phyloP scores from a whole-genome alignment of 2,113 vertebrate species.

The Trogon melanurus region DNA sequence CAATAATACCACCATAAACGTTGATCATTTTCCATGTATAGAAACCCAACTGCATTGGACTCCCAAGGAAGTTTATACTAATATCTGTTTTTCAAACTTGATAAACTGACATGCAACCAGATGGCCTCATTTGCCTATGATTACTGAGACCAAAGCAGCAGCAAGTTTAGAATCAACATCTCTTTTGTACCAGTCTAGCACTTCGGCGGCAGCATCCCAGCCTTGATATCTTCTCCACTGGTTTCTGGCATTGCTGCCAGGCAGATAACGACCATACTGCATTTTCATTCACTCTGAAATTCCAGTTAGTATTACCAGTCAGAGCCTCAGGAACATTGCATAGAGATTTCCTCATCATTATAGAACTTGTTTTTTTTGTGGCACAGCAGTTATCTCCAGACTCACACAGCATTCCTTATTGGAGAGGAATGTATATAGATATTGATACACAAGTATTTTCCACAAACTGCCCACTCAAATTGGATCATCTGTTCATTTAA shows the following conservation, averaged over 20 bases:
- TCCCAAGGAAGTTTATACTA: neutral
- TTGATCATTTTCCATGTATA: neutral
- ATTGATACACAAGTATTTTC: neutral
- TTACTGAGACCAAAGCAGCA: neutral
- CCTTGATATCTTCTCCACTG: neutral
- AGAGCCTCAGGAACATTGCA: neutral
- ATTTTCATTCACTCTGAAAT: neutral
- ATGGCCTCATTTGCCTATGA: neutral
- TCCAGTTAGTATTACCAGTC: neutral
- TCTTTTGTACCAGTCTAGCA: neutral
- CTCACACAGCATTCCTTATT: neutral
- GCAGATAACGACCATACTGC: neutral
- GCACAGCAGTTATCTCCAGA: neutral
- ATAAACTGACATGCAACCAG: neutral
- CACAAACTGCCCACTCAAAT: neutral
- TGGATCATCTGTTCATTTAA: conserved; percentile 3
- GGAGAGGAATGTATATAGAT: neutral
- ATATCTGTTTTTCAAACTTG: neutral
- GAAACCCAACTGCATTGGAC: neutral
- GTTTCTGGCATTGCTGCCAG: neutral
- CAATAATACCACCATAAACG: neutral
- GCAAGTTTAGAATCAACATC: neutral
- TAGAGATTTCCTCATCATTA: neutral
- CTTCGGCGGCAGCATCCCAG: neutral
- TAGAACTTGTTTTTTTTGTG: neutral